Evolutionary conservation across 2,888 invertebrate species (phyloP).

Genomic region (Xestobium rufovillosum): DNA sequence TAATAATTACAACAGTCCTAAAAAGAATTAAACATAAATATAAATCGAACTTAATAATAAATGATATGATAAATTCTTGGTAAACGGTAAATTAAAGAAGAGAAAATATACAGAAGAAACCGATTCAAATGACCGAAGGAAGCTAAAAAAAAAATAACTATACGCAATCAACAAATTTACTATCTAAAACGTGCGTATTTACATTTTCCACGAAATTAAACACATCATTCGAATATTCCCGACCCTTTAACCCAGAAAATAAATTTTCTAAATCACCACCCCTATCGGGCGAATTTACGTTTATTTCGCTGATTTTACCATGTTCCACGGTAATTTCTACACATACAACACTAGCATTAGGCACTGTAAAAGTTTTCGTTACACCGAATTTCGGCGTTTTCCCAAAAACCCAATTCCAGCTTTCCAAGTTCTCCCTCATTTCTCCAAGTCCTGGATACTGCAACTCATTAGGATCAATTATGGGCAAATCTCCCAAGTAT

Average conservation of each 20-base stretch:
- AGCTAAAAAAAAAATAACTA: too few relatives aligned
- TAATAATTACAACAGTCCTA: too few relatives aligned
- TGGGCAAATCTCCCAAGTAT: conserved; percentile 66
- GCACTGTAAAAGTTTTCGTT: conserved; percentile 54
- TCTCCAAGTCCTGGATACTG: conserved; percentile 81
- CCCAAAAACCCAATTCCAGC: conserved; percentile 87
- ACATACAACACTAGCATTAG: conserved; percentile 51
- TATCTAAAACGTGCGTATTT: too few relatives aligned
- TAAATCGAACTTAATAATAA: too few relatives aligned
- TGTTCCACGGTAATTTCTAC: conserved; percentile 58
- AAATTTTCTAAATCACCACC: conserved; percentile 58
- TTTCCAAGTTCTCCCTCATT: conserved; percentile 59
- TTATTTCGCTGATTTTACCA: conserved; percentile 59
- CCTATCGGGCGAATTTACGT: conserved; percentile 55
- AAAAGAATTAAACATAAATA: too few relatives aligned
- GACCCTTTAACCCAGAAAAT: conserved; percentile 57
- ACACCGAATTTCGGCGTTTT: conserved; percentile 80
- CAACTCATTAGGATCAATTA: conserved; percentile 76
- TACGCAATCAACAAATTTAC: too few relatives aligned
- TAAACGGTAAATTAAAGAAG: too few relatives aligned
- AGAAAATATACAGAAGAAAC: too few relatives aligned
- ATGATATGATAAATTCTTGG: too few relatives aligned
- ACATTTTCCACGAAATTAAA: too few relatives aligned
- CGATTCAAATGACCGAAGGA: too few relatives aligned
- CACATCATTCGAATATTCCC: conserved; percentile 57